A percentile compares a stretch with the other conserved stretches of the same genome.
Conservation (phyloP, 2,888 invertebrate species). For the Cremastinae sp. region DNA sequence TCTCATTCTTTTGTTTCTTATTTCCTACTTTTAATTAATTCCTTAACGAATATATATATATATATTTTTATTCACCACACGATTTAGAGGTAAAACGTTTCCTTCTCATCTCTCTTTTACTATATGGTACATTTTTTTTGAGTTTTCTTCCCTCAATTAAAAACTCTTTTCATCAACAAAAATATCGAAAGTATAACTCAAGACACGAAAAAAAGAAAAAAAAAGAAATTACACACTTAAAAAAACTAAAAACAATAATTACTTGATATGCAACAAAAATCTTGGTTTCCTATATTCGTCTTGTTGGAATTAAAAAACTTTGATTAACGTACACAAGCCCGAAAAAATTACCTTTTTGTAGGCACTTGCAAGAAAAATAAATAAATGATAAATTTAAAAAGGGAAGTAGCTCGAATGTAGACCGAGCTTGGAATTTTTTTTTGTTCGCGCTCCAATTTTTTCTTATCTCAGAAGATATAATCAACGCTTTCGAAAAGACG, state of each 20-base stretch:
- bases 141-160: not conserved
- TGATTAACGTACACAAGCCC: conserved; percentile 18
- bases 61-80: too few relatives aligned
- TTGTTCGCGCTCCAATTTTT: too few relatives aligned
- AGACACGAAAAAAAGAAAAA: not conserved
- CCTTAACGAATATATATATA: conserved; percentile 9
- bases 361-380: not conserved
- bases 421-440: too few relatives aligned
- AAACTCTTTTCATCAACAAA: conserved; percentile 40
- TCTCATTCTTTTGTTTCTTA: conserved; percentile 3
- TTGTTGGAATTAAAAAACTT: conserved; percentile 19
- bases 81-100: not conserved
- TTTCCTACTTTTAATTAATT: not conserved
- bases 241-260: not conserved
- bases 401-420: not conserved
- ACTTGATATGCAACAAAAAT: conserved; percentile 47
- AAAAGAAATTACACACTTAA: not conserved
- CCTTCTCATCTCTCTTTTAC: not conserved
- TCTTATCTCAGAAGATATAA: not conserved
- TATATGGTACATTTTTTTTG: too few relatives aligned
- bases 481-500: too few relatives aligned
- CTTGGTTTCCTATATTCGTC: conserved; percentile 12
- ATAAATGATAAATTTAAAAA: not conserved
- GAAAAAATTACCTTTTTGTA: not conserved
- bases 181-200: conserved; percentile 4